phyloP scores from a whole-genome alignment of 2,113 vertebrate genomes.

The Chaetura pelagica region DNA sequence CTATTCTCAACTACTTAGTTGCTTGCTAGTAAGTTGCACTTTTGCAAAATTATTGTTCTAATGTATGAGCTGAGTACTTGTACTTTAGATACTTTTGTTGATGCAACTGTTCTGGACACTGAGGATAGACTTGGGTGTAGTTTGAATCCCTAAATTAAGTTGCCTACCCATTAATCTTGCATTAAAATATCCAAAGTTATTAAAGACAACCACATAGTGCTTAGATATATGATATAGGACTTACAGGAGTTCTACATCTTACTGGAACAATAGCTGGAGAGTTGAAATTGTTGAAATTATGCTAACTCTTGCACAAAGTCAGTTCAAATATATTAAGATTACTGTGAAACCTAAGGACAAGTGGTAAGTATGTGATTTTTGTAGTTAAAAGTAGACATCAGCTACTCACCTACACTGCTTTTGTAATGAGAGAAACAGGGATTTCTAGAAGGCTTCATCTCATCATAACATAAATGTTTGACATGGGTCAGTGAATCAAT shows the following conservation, averaged over 20 bases:
- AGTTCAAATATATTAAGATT: background rate
- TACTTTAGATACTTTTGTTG: background rate
- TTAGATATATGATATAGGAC: background rate
- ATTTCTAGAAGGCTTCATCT: background rate
- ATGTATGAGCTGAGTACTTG: background rate
- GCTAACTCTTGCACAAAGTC: background rate
- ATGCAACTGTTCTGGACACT: background rate
- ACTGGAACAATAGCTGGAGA: background rate
- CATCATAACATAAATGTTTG: background rate
- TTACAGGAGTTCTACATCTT: background rate
- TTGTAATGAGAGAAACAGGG: background rate
- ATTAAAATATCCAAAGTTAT: background rate
- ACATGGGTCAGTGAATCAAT: background rate
- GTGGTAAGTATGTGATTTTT: background rate
- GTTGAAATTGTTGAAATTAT: background rate
- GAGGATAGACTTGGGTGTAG: background rate
- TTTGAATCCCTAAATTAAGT: background rate
- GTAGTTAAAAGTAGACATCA: background rate
- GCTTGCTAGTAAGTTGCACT: background rate
- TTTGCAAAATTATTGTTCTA: background rate
- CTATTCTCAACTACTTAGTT: background rate
- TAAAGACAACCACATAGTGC: background rate
- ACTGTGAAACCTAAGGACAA: background rate
- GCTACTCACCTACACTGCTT: background rate
- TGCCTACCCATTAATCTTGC: background rate